Base-by-base conservation (phyloP, 2,113 vertebrate genomes). In the Rhinopithecus roxellana region DNA sequence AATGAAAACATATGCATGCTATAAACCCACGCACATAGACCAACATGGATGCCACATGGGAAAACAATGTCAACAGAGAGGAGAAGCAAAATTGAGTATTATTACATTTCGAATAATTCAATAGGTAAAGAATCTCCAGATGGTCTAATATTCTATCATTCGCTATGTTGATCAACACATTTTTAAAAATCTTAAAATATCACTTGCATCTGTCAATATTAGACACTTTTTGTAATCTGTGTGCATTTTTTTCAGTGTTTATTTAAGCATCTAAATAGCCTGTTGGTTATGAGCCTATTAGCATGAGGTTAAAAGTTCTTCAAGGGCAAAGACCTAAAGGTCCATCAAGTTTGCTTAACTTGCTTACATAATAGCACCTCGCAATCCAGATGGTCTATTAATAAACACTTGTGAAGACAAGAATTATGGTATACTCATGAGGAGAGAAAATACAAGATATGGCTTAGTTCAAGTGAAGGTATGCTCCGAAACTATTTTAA, bases 91-190 rank as follows among this genome's bases (percentile, higher is more conserved):
- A 90, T 14, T 83, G 78, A 89, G 75, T 82, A 69, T 67, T 81
- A 84, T 69, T 91, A 50, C 12, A 80, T 90, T 87, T 84, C 40
- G 50, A 91, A 90, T 86, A 48, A 94, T 84, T 83, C 90, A 67
- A 35, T 59, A 97, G 96, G 83, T 94, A 80, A 89, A 95, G 77
- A 88, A 80, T 55, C 87, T 89, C 89, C 48, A 93, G 55, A 94
- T 93, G 70, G 67, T 59, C 72, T 89, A 92, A 79, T 94, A 74
- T n/a, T 86, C 64, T 52, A 92, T 78, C 75, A 92, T 69, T 70
- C 89, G 52, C 90, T 96, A 93, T 90, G 94, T 67, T 95, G 80
- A 95, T 87, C 38, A 92, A 70, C 45, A 95, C 25, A 81, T 82
- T 64, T 64, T 96, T 50, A 55, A 74, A 96, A 83, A 40, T 59